phyloP scores from a whole-genome alignment of 1,140 invertebrate genomes.

The Drosophila tani region DNA sequence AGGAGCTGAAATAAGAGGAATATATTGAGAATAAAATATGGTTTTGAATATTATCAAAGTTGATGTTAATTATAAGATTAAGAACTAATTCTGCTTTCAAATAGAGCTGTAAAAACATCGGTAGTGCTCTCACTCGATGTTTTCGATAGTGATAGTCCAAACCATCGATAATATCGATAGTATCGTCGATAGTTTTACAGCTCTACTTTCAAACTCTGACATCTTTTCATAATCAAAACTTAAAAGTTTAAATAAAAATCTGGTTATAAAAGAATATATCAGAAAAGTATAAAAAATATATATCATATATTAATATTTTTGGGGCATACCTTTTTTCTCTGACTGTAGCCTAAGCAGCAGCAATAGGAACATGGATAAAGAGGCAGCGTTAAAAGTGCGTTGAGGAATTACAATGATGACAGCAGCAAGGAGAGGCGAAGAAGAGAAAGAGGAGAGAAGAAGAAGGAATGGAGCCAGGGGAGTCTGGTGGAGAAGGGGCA shows the following conservation, averaged over 20 bases:
- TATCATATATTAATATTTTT: background rate
- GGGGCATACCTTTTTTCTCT: background rate
- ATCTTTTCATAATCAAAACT: background rate
- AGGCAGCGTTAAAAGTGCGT: slow-evolving; percentile 50
- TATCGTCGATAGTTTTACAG: too few species aligned
- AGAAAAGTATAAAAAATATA: background rate
- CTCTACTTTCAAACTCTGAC: too few species aligned
- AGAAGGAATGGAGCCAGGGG: background rate
- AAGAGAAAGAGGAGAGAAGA: background rate
- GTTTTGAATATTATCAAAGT: too few species aligned
- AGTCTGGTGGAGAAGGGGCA: background rate
- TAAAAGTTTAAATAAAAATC: background rate
- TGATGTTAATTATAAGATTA: too few species aligned
- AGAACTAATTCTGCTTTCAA: too few species aligned
- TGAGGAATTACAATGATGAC: slow-evolving; percentile 73
- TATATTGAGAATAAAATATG: background rate
- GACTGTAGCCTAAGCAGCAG: slow-evolving; percentile 23
- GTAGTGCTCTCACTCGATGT: too few species aligned
- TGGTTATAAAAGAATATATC: too few species aligned
- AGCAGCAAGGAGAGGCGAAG: slow-evolving; percentile 15
- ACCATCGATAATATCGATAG: too few species aligned
- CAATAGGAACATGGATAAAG: slow-evolving; percentile 12
- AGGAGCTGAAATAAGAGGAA: slow-evolving; percentile 4
- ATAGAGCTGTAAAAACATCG: too few species aligned
- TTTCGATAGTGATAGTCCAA: too few species aligned